Evolutionary conservation across 2,797 vertebrate genomes (phyloP), one percentile per base, ranked within the genome.

Genomic region (Sebastes cheni): DNA sequence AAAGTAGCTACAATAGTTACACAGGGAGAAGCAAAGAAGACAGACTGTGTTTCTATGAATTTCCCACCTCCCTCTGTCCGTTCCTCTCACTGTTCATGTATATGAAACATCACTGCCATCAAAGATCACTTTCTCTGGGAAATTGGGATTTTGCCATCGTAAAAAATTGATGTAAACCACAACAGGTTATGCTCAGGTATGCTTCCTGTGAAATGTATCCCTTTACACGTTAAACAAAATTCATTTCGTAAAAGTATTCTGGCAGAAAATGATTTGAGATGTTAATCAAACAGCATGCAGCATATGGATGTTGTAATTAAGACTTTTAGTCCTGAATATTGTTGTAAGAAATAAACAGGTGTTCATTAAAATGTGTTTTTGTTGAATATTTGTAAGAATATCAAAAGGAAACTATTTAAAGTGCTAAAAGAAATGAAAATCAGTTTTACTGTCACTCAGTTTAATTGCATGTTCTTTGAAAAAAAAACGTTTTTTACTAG

Each of bases 41-140:
- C 61, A 64, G 13, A n/a, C 54, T 30, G 50, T 54, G 39, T 54
- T 65, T 72, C 59, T 56, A 29, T 74, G 70, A 75, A 56, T 86
- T 60, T 56, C 34, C 46, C 54, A 36, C 23, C 69, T 16, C 61
- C 30, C 54, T 50, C 9, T 36, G 34, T 62, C 39, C 32, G 61
- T 30, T 78, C 67, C 16, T 46, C 32, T 52, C 56, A 42, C 25
- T 58, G 29, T 66, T 62, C 30, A 39, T 60, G 18, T 20, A 7
- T 32, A 61, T 46, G 61, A 80, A 50, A 72, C 65, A 72, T 72
- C 72, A 27, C 50, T 36, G n/a, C 39, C 7, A 18, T 46, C 23
- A 29, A n/a, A 11, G 5, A 58, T 62, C 59, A 42, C 32, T 64
- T 78, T 10, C 32, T 64, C n/a, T 50, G 67, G 68, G 66, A 58